These are phyloP conservation scores for Cherax quadricarinatus DNA, from an alignment of 1,140 invertebrate species.

Conservation along the genomic window DNA sequence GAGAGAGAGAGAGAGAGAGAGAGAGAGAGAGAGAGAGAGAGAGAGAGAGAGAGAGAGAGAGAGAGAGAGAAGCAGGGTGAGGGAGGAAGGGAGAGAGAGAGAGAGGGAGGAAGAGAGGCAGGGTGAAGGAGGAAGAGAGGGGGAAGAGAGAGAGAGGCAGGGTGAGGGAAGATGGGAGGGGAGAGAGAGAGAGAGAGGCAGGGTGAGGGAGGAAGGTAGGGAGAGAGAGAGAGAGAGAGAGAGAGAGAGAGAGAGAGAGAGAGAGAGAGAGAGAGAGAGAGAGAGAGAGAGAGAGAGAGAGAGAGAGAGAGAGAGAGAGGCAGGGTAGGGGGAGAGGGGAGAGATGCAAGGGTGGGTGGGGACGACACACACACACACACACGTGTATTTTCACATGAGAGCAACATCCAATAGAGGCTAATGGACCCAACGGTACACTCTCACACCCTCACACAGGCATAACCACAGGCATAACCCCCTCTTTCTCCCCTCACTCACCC, in stretches of 20 bases:
- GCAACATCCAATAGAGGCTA: slow-evolving; percentile 42
- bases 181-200: background rate
- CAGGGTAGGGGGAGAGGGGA: background rate
- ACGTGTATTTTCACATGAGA: slow-evolving; percentile 46
- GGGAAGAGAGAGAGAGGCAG: too few species aligned
- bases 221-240: slow-evolving; percentile 6
- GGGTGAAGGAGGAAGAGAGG: too few species aligned
- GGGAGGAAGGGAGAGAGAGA: background rate
- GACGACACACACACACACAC: background rate
- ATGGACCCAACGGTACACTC: slow-evolving; percentile 2
- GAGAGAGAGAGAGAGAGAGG: background rate
- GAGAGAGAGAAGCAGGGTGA: too few species aligned
- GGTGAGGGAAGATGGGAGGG: background rate
- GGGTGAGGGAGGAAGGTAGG: background rate
- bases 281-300: background rate
- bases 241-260: background rate
- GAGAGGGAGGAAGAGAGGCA: background rate
- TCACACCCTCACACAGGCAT: background rate
- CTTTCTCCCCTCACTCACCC: background rate
- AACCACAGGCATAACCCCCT: background rate
- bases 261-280: background rate
- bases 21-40: background rate
- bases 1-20: background rate
- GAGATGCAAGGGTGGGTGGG: background rate
- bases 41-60: background rate